A percentile compares a stretch with the other conserved stretches of the same genome.
Conservation (phyloP, 1,140 invertebrate species). For the Drosophila seguyi region DNA sequence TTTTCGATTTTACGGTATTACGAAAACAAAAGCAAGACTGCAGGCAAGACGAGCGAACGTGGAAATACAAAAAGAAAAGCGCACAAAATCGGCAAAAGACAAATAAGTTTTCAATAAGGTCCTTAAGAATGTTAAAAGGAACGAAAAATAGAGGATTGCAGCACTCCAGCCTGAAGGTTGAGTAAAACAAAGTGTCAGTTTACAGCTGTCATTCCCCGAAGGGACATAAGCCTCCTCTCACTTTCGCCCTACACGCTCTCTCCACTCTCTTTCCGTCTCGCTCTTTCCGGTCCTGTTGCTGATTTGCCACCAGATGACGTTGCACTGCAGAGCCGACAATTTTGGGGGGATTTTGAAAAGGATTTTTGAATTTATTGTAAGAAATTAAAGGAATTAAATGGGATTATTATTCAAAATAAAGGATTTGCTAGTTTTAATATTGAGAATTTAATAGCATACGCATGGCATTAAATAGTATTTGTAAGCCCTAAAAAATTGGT, state of each 20-base stretch:
- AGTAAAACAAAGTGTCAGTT: slow-evolving; percentile 53
- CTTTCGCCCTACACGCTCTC: neutral
- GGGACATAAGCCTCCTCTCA: slow-evolving; percentile 14
- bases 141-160: slow-evolving; percentile 42
- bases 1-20: slow-evolving; percentile 66
- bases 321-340: slow-evolving; percentile 5
- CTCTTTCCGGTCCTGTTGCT: slow-evolving; percentile 23
- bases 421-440: neutral
- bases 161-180: slow-evolving; percentile 32
- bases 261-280: neutral
- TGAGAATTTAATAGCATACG: neutral
- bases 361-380: neutral
- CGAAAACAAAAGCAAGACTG: slow-evolving; percentile 39
- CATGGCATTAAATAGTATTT: neutral
- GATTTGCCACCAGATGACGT: slow-evolving; percentile 33
- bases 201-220: slow-evolving; percentile 45
- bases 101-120: slow-evolving; percentile 76
- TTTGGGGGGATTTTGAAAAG: neutral
- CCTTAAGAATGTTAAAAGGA: slow-evolving; percentile 42
- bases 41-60: neutral
- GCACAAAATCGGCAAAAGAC: slow-evolving; percentile 24
- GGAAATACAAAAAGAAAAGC: slow-evolving; percentile 2
- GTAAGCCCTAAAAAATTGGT: neutral
- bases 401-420: neutral
- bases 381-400: neutral